Evolutionary conservation across 2,888 invertebrate genomes (phyloP), one percentile per base, ranked within the genome.

Genomic region (Drosophila ustulata): DNA sequence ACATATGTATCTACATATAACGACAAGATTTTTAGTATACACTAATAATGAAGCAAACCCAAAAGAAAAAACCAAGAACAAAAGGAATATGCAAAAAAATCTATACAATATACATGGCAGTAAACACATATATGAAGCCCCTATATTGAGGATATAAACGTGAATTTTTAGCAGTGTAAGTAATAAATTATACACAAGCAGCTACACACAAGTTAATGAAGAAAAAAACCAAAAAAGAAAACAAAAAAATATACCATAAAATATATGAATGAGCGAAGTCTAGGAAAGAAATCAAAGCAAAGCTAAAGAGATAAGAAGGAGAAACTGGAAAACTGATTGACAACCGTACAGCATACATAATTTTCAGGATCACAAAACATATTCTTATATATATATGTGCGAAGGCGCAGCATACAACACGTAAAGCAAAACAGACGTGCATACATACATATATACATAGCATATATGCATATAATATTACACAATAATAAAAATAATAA

Each of bases 81-180:
- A 30, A 30, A 3, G 25, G 23, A 63, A 59, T 49, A 66, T 26
- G 32, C 50, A 52, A 52, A 34, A 56, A 45, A 57, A 49, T 67
- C 66, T 52, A 77, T 58, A 75, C 65, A 76, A 72, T 75, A 77
- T 72, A 73, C 49, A 70, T 53, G 79, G 63, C 68, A 78, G 63
- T 55, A 53, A 53, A 76, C 47, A 68, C 71, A 62, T 66, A 75
- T 78, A 79, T 71, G 78, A 66, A 73, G 74, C 80, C 83, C 82
- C 75, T 86, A 83, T 86, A 88, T 82, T 84, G 83, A 82, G 77
- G 71, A 88, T 82, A 88, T 83, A 86, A 85, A 87, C 84, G 82
- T 84, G 82, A 88, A 88, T 85, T 85, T 85, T 79, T 85, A 88
- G 85, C 87, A 81, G 64, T 75, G 71, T 88, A 85, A 85, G 85